Conservation (phyloP, 2,888 invertebrate species). For the Caradrina kadenii region DNA sequence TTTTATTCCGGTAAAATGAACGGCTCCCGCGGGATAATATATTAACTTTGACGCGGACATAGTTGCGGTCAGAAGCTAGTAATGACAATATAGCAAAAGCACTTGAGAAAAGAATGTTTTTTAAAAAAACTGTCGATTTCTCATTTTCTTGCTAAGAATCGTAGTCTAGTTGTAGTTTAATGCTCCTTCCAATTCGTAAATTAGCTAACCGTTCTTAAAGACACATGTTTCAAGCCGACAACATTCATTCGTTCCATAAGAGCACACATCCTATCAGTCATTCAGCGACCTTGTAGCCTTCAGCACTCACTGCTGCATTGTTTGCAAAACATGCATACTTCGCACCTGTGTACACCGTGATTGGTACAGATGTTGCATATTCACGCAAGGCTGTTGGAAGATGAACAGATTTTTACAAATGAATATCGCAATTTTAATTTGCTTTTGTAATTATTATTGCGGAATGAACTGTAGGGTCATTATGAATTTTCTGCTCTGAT, state of each 20-base stretch:
- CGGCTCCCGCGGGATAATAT: no score
- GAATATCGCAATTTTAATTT: slow-evolving; percentile 7
- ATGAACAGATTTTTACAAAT: slow-evolving; percentile 37
- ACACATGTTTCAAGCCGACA: slow-evolving; percentile 31
- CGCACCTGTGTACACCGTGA: slow-evolving; percentile 43
- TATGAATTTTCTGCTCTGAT: background rate
- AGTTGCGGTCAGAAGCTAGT: no score
- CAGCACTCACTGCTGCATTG: slow-evolving; percentile 52
- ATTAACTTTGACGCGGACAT: no score
- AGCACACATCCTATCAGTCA: slow-evolving; percentile 49
- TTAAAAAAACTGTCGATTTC: no score
- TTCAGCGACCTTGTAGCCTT: slow-evolving; percentile 54
- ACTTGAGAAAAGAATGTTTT: no score
- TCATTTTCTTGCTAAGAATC: no score
- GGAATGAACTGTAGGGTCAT: background rate
- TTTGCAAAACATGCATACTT: slow-evolving; percentile 59
- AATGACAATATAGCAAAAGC: no score
- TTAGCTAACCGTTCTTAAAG: background rate
- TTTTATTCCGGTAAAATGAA: no score
- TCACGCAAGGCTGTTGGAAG: slow-evolving; percentile 28
- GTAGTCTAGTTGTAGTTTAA: no score
- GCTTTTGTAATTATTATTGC: slow-evolving; percentile 15
- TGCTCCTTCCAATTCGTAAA: background rate
- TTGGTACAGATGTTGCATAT: slow-evolving; percentile 29
- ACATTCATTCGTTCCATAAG: slow-evolving; percentile 43